Percentiles rank a stretch among this genome's conserved stretches.
phyloP scores from a whole-genome alignment of 2,113 vertebrate genomes.

The Callithrix jacchus region DNA sequence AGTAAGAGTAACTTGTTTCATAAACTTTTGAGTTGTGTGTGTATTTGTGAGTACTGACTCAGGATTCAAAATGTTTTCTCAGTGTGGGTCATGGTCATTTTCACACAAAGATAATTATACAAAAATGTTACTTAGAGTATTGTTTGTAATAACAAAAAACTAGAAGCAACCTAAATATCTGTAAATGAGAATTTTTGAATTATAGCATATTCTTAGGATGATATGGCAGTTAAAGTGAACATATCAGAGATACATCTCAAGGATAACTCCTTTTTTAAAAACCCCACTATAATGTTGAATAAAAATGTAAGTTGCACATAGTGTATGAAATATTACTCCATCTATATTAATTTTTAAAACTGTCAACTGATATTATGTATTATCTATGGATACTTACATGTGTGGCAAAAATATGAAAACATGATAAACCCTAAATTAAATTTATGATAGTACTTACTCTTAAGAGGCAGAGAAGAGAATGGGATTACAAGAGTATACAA shows the following conservation, averaged over 20 bases:
- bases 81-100: neutral
- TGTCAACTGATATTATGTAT: neutral
- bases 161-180: neutral
- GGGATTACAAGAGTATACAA: neutral
- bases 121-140: neutral
- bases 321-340: neutral
- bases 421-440: neutral
- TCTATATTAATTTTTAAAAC: neutral
- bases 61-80: neutral
- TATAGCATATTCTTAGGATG: neutral
- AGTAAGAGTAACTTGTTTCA: neutral
- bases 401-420: neutral
- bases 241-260: neutral
- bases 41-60: neutral
- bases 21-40: neutral
- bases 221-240: neutral
- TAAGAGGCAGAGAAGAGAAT: neutral
- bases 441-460: neutral
- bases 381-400: neutral
- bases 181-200: neutral
- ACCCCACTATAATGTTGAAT: neutral
- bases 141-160: neutral
- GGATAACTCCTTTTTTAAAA: neutral
- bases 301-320: neutral
- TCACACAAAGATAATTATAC: neutral